Evolutionary conservation across 2,888 invertebrate genomes (phyloP), one percentile per base, ranked within the genome.

Genomic region (Lottia gigantea): DNA sequence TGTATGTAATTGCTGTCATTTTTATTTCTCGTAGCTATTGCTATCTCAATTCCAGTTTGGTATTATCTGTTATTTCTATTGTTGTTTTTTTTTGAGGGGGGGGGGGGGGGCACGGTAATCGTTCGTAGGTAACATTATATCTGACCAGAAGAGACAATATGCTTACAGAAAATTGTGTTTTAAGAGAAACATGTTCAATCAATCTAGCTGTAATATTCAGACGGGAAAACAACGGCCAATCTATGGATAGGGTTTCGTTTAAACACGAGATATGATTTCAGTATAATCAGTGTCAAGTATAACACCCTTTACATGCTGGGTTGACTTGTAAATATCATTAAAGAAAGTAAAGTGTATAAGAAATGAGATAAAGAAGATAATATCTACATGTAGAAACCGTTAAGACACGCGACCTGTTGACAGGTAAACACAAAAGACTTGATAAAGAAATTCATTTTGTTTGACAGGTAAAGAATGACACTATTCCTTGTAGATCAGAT

Each of bases 401-500:
- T 55, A 14, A 40, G 55, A 23, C 55, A 55, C 55, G 55, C 55
- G 55, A 55, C 55, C 55, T 23, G 55, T 55, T 55, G 55, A 55
- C 55, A 55, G 55, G 19, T 55, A 11, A 55, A 55, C 55, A 55
- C 55, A 55, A 55, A n/a, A 55, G 19, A 19, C 55, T 23, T 23
- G 19, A 55, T 19, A 55, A 23, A 55, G 55, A 55, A 55, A 55
- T 55, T 55, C 55, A 55, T 55, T 55, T 55, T 23, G 23, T 55
- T 55, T 55, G 55, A 55, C 55, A 55, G 55, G 55, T 55, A 55
- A 19, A n/a, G 55, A 55, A 55, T 23, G 23, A 55, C 55, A 23
- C 12, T 55, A 55, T 55, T 23, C 19, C 55, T 55, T 12, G 19
- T 11, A 55, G 19, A 55, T 55, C 55, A 23, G 55, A 23, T 55